A percentile compares a stretch with the other conserved stretches of the same genome.
These are phyloP conservation scores for Lagorchestes hirsutus DNA, from an alignment of 2,797 vertebrate species.

Conservation along the genomic window DNA sequence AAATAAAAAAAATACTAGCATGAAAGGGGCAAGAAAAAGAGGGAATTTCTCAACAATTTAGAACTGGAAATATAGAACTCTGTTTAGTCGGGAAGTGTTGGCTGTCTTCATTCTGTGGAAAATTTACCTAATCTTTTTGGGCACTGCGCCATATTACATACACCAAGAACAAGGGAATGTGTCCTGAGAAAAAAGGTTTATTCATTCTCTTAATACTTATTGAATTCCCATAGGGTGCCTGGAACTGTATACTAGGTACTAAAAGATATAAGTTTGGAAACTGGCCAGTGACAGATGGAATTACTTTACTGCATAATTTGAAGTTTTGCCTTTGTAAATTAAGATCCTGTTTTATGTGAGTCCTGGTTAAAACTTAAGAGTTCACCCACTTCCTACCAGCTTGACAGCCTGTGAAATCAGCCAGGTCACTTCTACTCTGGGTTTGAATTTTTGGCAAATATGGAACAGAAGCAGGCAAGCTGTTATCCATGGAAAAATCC, in stretches of 20 bases:
- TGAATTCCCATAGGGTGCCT: conserved; percentile 17
- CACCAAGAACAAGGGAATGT: conserved; percentile 6
- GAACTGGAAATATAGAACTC: neutral
- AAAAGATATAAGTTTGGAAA: neutral
- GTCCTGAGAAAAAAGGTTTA: conserved; percentile 5
- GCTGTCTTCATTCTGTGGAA: neutral
- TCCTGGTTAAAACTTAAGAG: conserved; percentile 15
- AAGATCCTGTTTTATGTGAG: conserved; percentile 37
- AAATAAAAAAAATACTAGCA: neutral
- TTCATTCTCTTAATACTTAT: conserved; percentile 1
- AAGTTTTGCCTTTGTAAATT: conserved; percentile 38
- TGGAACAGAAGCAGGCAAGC: neutral
- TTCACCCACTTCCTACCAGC: conserved; percentile 46
- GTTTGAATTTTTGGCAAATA: conserved; percentile 2
- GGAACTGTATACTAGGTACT: neutral
- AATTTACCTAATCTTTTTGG: conserved; percentile 22
- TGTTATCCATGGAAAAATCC: neutral
- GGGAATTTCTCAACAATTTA: neutral
- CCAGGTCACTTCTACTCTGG: neutral
- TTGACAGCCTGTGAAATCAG: neutral
- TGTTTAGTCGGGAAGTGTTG: neutral
- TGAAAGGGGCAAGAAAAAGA: neutral
- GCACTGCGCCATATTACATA: neutral
- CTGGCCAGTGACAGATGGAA: neutral
- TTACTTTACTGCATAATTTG: conserved; percentile 1